A percentile compares a stretch with the other conserved stretches of the same genome.
These are phyloP conservation scores for Eumaeus atala DNA, from an alignment of 1,140 invertebrate genomes.

Conservation along the genomic window DNA sequence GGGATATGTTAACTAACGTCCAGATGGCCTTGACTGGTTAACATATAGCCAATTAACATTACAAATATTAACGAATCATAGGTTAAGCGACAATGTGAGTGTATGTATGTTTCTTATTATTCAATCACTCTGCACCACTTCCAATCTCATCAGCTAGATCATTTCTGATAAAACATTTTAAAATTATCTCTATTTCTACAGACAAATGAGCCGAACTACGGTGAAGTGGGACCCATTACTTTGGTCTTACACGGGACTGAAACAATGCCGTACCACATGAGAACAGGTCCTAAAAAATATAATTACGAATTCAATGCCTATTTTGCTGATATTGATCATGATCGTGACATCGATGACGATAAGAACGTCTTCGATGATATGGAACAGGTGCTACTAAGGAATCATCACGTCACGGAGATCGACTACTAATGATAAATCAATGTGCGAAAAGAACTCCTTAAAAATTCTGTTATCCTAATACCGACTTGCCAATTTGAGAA, in stretches of 20 bases:
- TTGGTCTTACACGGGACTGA: constrained; percentile 82
- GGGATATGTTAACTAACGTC: too few relatives aligned
- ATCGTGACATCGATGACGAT: neutral
- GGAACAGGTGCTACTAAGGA: constrained; percentile 51
- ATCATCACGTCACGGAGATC: constrained; percentile 39
- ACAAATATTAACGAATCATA: too few relatives aligned
- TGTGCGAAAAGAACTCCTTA: constrained; percentile 2
- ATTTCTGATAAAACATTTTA: too few relatives aligned
- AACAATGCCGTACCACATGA: constrained; percentile 77
- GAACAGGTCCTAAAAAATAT: constrained; percentile 74
- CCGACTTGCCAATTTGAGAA: constrained; percentile 7
- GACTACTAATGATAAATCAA: neutral
- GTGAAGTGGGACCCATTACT: constrained; percentile 73
- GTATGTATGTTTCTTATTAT: too few relatives aligned
- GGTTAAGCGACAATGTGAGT: too few relatives aligned
- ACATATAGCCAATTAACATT: too few relatives aligned
- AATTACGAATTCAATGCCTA: constrained; percentile 55
- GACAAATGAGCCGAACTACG: constrained; percentile 65
- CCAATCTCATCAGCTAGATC: too few relatives aligned
- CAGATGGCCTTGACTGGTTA: too few relatives aligned
- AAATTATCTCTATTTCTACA: constrained; percentile 2
- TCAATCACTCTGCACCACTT: too few relatives aligned
- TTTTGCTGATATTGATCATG: neutral
- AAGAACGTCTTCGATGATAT: constrained; percentile 22
- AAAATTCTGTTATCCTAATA: constrained; percentile 1